Evolutionary conservation across 2,797 vertebrate genomes (phyloP).

Genomic region (Gambelia wislizenii): DNA sequence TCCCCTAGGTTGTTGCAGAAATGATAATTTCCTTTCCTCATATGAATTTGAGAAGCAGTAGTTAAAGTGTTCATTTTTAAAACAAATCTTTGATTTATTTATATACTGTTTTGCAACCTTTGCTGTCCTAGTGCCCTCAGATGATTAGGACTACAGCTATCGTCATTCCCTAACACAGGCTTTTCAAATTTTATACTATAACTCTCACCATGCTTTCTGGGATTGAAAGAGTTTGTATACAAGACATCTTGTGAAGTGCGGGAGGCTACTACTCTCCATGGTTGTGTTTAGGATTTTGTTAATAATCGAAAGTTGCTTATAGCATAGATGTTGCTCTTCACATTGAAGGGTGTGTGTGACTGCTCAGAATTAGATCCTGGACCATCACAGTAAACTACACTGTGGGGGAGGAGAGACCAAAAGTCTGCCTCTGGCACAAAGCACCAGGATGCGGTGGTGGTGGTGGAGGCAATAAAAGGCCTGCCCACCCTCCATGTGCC

Average conservation of each 20-base stretch:
- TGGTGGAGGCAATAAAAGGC: too few species aligned
- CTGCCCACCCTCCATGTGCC: too few species aligned
- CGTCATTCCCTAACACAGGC: too few species aligned
- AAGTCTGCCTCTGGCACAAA: too few species aligned
- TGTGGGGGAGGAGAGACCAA: too few species aligned
- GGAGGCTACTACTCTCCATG: background rate
- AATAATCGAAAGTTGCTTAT: slow-evolving; percentile 4
- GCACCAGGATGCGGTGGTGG: too few species aligned
- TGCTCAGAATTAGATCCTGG: background rate
- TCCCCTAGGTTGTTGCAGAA: background rate
- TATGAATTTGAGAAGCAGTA: background rate
- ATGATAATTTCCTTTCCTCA: slow-evolving; percentile 18
- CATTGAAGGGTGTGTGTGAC: background rate
- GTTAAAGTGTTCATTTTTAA: background rate
- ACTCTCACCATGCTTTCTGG: background rate
- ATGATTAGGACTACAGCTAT: too few species aligned
- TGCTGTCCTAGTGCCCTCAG: too few species aligned
- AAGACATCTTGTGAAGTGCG: background rate
- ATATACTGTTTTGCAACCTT: background rate
- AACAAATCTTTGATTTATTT: background rate
- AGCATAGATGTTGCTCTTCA: background rate
- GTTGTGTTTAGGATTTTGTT: background rate
- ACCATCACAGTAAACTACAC: too few species aligned
- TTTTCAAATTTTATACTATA: too few species aligned
- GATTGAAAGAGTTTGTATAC: background rate